Conservation (phyloP, 2,888 invertebrate genomes). For the Chrysolina americana region DNA sequence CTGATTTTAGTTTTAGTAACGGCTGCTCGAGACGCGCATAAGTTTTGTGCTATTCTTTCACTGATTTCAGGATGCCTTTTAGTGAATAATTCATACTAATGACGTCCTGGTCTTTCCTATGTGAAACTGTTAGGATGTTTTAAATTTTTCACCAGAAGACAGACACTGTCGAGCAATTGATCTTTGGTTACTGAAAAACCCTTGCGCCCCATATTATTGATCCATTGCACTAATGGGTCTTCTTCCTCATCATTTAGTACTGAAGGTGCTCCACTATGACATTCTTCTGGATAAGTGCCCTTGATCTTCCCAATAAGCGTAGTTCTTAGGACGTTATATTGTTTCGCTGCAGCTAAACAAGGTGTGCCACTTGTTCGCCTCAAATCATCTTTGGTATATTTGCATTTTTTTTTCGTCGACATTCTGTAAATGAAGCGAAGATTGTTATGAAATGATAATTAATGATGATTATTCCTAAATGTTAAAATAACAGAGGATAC, state of each 20-base stretch:
- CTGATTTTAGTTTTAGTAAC: neutral
- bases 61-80: neutral
- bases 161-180: neutral
- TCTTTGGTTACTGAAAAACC: neutral
- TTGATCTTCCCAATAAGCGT: neutral
- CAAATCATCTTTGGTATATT: too few species aligned
- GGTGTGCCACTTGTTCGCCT: too few species aligned
- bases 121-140: neutral
- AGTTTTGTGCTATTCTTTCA: neutral
- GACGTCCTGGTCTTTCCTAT: neutral
- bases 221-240: neutral
- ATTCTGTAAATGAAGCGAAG: too few species aligned
- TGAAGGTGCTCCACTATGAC: neutral
- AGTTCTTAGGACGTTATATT: neutral
- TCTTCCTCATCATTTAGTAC: neutral
- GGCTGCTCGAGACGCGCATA: neutral
- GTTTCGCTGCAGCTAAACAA: neutral
- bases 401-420: too few species aligned
- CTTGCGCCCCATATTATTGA: neutral
- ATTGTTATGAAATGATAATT: too few species aligned
- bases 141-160: neutral
- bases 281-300: neutral
- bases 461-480: too few species aligned
- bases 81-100: neutral
- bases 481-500: too few species aligned